Evolutionary conservation across 1,140 invertebrate genomes (phyloP), one percentile per base, ranked within the genome.

Genomic region (Manduca sexta): DNA sequence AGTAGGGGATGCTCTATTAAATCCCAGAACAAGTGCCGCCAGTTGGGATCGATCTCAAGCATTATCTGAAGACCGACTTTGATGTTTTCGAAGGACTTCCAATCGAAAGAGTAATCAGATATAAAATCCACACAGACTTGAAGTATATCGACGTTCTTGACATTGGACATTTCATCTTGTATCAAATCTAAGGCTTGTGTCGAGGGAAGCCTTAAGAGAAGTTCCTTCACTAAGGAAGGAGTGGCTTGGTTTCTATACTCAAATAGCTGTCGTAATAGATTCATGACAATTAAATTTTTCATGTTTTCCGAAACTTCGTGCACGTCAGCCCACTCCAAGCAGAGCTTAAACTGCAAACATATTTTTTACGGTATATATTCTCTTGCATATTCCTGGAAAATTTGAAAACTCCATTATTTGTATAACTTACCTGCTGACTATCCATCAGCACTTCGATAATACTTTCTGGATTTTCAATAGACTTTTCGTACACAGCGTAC

Each of bases 1-100:
- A 92, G 65, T 12, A 93, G 60, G 0, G 93, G 93, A 53, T 90
- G 88, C 14, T 88, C 88, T 16, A 93, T 88, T 3, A 93, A 63
- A 51, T 90, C 86, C 83, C 90, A 89, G 39, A 92, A 90, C 6
- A 88, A 68, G 11, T 81, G 54, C 47, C 88, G 87, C 50, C 92
- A 87, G 13, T 74, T 78, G 0, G 45, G 11, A 10, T 89, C 86
- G 33, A 93, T 84, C 50, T 87, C 79, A 30, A 87, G 74, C 73
- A 93, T 73, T 58, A 93, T 88, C 72, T 89, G 88, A 46, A 93
- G 58, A 46, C 89, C 86, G 33, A 89, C 74, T 69, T 87, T 68
- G 33, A 89, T 70, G 58, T 89, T 88, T 69, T 88, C 80, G 52
- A 89, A 88, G 1, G 84, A 73, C 26, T 77, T 70, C 47, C 69